Base-by-base conservation (phyloP, 2,888 invertebrate genomes). In the Herminia tarsipennalis region DNA sequence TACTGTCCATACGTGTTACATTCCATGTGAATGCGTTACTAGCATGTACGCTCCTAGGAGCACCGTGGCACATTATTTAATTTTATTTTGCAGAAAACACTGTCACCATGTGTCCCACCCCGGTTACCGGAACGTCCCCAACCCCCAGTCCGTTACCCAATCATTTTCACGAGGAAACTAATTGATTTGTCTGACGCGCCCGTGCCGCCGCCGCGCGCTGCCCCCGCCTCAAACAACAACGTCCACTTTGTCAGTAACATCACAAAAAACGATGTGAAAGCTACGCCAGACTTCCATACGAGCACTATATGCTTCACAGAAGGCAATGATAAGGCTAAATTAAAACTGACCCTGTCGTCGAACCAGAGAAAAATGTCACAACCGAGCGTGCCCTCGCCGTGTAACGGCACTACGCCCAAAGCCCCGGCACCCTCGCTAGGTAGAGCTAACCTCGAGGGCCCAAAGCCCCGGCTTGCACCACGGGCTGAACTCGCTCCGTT, bases 51-150 rank as follows among this genome's bases (percentile, higher is more conserved):
- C 79, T 78, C 80, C 57, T 77, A 81, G 81, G 83, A 77, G 87
- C 88, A 82, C 83, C 69, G 79, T 83, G 82, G 86, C 88, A 86
- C 88, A 88, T 83, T 78, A 83, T 87, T 78, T 56, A 57, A 78
- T 86, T 88, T 88, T 86, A 69, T 86, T 88, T 91, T 89, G 74
- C 90, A 91, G 90, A 88, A 82, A 77, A 88, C 88, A 78, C 72
- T 86, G 81, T 82, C 89, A 69, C 85, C 88, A 78, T 78, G 82
- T 66, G 67, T 79, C 70, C 88, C 88, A 72, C 88, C 89, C 76
- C 83, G 86, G 79, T 78, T 88, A 83, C 86, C 87, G 76, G 88
- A 78, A 81, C 89, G 83, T 76, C 92, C 83, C 76, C 81, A 79
- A 72, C 76, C 77, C 74, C 83, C 85, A 62, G 73, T 75, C 73